Evolutionary conservation across 2,797 vertebrate genomes (phyloP).

Genomic region (Meriones psammophilus): DNA sequence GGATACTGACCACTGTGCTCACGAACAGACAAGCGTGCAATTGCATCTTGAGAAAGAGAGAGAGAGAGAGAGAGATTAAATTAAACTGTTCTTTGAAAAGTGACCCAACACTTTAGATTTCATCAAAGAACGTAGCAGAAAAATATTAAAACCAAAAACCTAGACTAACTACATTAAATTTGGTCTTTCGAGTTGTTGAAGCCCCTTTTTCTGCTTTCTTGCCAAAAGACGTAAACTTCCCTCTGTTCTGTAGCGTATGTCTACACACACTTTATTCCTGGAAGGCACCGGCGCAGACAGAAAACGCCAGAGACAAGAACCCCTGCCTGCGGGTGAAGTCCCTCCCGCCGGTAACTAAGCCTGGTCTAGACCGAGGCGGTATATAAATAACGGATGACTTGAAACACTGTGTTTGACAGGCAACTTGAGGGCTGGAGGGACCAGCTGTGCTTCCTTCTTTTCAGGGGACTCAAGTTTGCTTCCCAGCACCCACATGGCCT

Average conservation of each 20-base stretch:
- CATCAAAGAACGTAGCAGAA: not conserved
- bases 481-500: not conserved
- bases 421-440: not conserved
- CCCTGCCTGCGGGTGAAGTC: not conserved
- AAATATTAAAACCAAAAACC: not conserved
- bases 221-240: slow-evolving; percentile 7
- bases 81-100: not conserved
- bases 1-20: not conserved
- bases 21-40: not conserved
- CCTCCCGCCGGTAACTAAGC: not conserved
- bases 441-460: not conserved
- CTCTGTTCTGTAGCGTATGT: not conserved
- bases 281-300: not conserved
- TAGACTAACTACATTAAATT: not conserved
- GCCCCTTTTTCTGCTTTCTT: slow-evolving; percentile 11
- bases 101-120: not conserved
- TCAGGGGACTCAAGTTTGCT: not conserved
- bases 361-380: slow-evolving; percentile 22
- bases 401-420: not conserved
- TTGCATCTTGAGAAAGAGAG: no score
- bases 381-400: not conserved
- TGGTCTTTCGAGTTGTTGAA: not conserved
- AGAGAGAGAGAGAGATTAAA: not conserved
- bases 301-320: not conserved
- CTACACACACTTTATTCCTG: not conserved